These are phyloP conservation scores for Lumbricus terrestris DNA, from an alignment of 2,888 invertebrate species.

Conservation along the genomic window DNA sequence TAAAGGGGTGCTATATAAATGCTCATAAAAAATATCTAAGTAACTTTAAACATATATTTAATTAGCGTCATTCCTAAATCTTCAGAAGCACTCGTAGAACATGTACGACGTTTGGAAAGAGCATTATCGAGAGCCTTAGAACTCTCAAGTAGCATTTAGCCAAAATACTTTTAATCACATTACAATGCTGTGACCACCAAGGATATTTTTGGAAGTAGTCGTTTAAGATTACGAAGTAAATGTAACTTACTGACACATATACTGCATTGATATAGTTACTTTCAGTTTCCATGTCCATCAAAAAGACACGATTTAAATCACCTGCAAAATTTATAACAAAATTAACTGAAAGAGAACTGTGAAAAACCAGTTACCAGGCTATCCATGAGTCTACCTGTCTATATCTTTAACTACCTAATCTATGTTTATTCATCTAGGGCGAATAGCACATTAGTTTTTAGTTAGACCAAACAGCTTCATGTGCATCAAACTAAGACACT, in stretches of 20 bases:
- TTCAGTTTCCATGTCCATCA: not conserved
- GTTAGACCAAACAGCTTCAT: not conserved
- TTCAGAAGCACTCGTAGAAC: no score
- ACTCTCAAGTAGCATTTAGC: no score
- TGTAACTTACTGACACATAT: not conserved
- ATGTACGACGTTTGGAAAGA: no score
- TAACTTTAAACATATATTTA: no score
- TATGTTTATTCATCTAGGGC: not conserved
- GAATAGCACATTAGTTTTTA: not conserved
- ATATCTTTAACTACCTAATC: not conserved
- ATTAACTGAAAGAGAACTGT: not conserved
- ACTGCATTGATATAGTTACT: constrained; percentile 6
- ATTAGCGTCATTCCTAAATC: not conserved
- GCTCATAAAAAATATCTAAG: no score
- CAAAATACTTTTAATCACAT: not conserved
- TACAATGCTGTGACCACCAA: not conserved
- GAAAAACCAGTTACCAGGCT: not conserved
- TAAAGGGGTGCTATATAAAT: no score
- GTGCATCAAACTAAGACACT: not conserved
- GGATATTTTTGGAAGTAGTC: not conserved
- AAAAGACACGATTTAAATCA: not conserved
- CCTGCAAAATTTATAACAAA: not conserved
- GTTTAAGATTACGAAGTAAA: not conserved
- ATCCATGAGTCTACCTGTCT: not conserved
- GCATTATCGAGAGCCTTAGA: no score